These are phyloP conservation scores for Akabosia matsudoensis DNA, from an alignment of 1,140 invertebrate genomes.

Conservation along the genomic window DNA sequence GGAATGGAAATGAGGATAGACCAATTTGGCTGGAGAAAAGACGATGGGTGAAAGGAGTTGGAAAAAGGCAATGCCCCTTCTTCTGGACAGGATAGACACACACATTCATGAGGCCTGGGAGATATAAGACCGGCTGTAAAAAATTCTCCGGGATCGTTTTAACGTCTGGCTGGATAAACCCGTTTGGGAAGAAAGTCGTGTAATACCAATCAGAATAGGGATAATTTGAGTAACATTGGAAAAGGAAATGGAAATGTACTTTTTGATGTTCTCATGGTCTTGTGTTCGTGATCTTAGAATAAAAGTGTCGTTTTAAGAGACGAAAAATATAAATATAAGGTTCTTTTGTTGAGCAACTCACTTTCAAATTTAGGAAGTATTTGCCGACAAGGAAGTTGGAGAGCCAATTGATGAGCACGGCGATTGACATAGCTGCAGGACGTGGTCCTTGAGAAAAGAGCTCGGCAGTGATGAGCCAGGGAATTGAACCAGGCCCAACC, in stretches of 20 bases:
- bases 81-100: too few relatives aligned
- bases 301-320: neutral
- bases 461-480: slow-evolving; percentile 98
- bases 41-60: neutral
- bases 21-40: slow-evolving; percentile 3
- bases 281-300: neutral
- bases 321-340: neutral
- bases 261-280: neutral
- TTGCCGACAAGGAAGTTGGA: slow-evolving; percentile 97
- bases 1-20: slow-evolving; percentile 9
- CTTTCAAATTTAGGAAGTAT: slow-evolving; percentile 89
- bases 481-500: slow-evolving; percentile 92
- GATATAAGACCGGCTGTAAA: too few relatives aligned
- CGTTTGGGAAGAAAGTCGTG: too few relatives aligned
- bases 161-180: too few relatives aligned
- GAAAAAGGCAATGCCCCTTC: too few relatives aligned
- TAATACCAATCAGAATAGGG: neutral
- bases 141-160: too few relatives aligned
- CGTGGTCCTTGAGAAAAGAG: slow-evolving; percentile 94
- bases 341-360: slow-evolving; percentile 50
- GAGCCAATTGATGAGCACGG: slow-evolving; percentile 96
- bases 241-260: neutral
- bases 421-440: slow-evolving; percentile 95
- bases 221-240: neutral
- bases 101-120: too few relatives aligned